Evolutionary conservation across 2,888 invertebrate species (phyloP).

Genomic region (Nymphalis urticae): DNA sequence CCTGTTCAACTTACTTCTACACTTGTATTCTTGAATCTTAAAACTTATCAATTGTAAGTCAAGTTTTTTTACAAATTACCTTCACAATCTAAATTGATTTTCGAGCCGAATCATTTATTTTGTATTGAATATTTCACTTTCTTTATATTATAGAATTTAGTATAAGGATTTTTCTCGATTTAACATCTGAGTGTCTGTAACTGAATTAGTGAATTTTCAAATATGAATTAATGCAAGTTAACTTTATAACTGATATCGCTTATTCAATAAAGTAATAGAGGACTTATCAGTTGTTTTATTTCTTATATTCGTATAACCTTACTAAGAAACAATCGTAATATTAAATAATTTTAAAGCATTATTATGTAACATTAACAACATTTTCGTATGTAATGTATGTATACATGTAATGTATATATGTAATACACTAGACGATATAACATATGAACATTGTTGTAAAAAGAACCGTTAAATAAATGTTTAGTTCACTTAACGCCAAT

Average conservation of each 20-base stretch:
- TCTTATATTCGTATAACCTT: not conserved
- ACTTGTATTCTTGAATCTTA: not conserved
- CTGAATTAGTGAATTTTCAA: not conserved
- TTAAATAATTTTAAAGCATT: too few species aligned
- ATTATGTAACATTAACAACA: too few species aligned
- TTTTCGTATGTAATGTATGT: too few species aligned
- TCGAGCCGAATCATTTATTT: not conserved
- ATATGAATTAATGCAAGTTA: not conserved
- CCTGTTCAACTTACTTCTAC: not conserved
- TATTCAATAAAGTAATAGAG: not conserved
- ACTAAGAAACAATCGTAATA: too few species aligned
- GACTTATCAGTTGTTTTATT: not conserved
- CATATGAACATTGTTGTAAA: too few species aligned
- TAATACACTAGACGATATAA: too few species aligned
- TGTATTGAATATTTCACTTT: not conserved
- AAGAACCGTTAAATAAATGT: too few species aligned
- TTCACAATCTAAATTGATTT: not conserved
- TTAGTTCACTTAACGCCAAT: too few species aligned
- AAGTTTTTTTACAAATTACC: too few species aligned
- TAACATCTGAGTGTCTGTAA: constrained; percentile 4
- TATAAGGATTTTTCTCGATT: not conserved
- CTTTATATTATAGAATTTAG: not conserved
- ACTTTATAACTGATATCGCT: not conserved
- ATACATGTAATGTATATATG: too few species aligned
- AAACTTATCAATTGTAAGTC: too few species aligned